Evolutionary conservation across 2,888 invertebrate genomes (phyloP).

Genomic region (Oscheius sp.): DNA sequence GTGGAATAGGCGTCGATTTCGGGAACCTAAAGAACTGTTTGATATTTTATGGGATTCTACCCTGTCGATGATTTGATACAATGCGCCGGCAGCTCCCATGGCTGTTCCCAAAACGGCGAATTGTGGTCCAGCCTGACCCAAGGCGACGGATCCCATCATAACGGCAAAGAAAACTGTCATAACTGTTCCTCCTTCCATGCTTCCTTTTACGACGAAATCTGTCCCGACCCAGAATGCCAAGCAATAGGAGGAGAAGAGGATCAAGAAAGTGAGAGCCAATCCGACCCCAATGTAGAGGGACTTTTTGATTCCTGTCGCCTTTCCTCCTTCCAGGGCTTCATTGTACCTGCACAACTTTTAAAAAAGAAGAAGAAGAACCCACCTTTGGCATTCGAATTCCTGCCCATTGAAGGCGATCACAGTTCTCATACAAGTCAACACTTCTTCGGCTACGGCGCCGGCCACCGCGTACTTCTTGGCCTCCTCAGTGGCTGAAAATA

Average conservation of each 20-base stretch:
- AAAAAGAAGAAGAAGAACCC: constrained; percentile 75
- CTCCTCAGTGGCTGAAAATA: constrained; percentile 26
- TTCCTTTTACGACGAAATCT: constrained; percentile 51
- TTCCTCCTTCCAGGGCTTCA: constrained; percentile 62
- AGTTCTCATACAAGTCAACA: constrained; percentile 53
- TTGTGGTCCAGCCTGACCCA: constrained; percentile 86
- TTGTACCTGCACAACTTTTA: constrained; percentile 73
- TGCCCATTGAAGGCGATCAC: constrained; percentile 62
- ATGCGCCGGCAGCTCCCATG: constrained; percentile 81
- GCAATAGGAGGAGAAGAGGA: constrained; percentile 73
- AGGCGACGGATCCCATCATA: constrained; percentile 75
- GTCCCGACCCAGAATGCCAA: constrained; percentile 70
- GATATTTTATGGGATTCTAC: constrained; percentile 36
- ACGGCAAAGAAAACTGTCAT: constrained; percentile 74
- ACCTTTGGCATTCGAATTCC: constrained; percentile 59
- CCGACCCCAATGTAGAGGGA: constrained; percentile 72
- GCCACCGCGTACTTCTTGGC: constrained; percentile 55
- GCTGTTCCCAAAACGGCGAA: constrained; percentile 85
- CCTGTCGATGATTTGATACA: constrained; percentile 76
- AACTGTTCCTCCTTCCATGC: constrained; percentile 50
- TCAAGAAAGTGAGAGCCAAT: constrained; percentile 71
- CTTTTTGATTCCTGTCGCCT: constrained; percentile 64
- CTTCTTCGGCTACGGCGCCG: constrained; percentile 58
- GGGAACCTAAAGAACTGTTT: constrained; percentile 46
- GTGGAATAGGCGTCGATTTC: constrained; percentile 65